A percentile compares a stretch with the other conserved stretches of the same genome.
Evolutionary conservation across 2,888 invertebrate genomes (phyloP).

Genomic region (Drosophila multiciliata): DNA sequence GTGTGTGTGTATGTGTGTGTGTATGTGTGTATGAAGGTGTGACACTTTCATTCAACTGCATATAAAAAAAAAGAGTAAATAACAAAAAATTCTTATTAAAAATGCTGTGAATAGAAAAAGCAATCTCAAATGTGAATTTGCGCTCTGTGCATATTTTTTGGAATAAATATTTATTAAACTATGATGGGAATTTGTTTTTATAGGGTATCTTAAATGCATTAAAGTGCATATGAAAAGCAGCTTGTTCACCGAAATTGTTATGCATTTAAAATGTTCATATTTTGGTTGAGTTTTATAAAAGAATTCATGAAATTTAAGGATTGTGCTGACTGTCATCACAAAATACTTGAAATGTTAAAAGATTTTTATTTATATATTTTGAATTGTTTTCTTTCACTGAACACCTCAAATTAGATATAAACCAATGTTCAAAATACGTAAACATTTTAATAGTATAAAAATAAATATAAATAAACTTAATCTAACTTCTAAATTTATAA

Average conservation of each 20-base stretch:
- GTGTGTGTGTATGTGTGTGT: conserved; percentile 10
- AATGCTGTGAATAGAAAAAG: neutral
- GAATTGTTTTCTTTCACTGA: neutral
- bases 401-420: neutral
- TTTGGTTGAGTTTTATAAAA: neutral
- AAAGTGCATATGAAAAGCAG: neutral
- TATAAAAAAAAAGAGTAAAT: neutral
- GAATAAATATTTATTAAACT: conserved; percentile 8
- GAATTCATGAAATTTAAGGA: neutral
- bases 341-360: neutral
- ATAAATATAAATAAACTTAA: neutral
- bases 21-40: neutral
- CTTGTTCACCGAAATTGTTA: neutral
- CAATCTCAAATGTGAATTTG: conserved; percentile 7
- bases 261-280: neutral
- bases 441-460: neutral
- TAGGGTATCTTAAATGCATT: neutral
- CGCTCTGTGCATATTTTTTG: neutral
- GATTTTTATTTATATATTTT: neutral
- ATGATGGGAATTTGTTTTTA: neutral
- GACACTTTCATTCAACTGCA: conserved; percentile 3
- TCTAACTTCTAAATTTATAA: neutral
- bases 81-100: conserved; percentile 2
- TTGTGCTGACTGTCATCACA: neutral
- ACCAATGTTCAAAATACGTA: too few relatives aligned